These are phyloP conservation scores for Araneus ventricosus DNA, from an alignment of 1,140 invertebrate genomes.

Conservation along the genomic window DNA sequence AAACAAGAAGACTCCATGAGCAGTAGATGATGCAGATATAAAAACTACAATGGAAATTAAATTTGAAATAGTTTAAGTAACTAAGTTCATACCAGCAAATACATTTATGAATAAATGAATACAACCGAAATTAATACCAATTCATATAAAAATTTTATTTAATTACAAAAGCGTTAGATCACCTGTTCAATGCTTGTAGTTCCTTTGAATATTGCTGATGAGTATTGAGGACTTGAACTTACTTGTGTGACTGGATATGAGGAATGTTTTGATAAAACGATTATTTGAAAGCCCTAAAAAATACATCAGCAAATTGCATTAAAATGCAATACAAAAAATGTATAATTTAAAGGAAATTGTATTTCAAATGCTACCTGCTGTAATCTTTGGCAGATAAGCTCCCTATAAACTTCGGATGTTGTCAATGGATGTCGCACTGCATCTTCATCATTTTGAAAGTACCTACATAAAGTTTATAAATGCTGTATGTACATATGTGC, in stretches of 20 bases:
- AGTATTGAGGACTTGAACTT: conserved; percentile 71
- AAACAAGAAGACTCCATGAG: too few relatives aligned
- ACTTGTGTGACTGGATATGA: conserved; percentile 51
- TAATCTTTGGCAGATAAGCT: conserved; percentile 94
- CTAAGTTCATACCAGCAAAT: neutral
- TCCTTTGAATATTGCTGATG: conserved; percentile 57
- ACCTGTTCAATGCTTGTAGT: neutral
- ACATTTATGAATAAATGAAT: too few relatives aligned
- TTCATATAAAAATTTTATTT: too few relatives aligned
- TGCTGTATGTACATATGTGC: neutral
- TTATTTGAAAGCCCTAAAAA: conserved; percentile 91
- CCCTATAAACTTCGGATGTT: conserved; percentile 92
- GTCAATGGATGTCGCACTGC: conserved; percentile 85
- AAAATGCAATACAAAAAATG: neutral
- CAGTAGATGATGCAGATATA: too few relatives aligned
- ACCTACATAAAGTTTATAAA: conserved; percentile 70
- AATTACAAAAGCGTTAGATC: neutral
- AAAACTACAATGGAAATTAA: neutral
- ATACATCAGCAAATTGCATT: conserved; percentile 66
- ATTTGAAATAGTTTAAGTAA: neutral
- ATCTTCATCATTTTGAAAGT: conserved; percentile 76
- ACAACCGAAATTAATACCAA: too few relatives aligned
- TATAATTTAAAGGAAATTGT: neutral
- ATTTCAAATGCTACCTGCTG: conserved; percentile 83
- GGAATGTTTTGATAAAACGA: conserved; percentile 81